Conservation (phyloP, 2,113 vertebrate genomes). For the Romanogobio albipinnatus region DNA sequence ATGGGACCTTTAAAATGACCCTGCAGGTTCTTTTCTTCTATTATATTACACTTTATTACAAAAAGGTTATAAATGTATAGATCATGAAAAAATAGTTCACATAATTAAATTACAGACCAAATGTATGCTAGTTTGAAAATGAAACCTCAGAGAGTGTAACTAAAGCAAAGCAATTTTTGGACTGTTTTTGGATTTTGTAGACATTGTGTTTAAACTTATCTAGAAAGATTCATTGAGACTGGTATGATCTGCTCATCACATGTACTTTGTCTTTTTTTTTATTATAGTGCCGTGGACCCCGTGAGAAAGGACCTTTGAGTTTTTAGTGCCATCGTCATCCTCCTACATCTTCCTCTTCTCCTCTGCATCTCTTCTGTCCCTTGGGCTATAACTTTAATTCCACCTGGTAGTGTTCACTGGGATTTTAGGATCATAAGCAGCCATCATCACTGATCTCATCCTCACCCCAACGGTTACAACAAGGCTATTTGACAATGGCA, state of each 20-base stretch:
- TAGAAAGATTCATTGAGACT: not conserved
- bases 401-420: not conserved
- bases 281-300: constrained; percentile 66
- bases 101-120: not conserved
- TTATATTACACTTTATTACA: not conserved
- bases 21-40: not conserved
- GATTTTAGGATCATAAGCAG: not conserved
- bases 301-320: constrained; percentile 63
- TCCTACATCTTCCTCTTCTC: constrained; percentile 1
- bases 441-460: constrained; percentile 6
- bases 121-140: not conserved
- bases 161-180: not conserved
- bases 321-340: constrained; percentile 27
- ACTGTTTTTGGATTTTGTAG: not conserved
- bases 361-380: not conserved
- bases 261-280: not conserved
- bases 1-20: no score
- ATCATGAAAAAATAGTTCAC: not conserved
- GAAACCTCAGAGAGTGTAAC: not conserved
- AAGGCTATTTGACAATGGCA: constrained; percentile 64
- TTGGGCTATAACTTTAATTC: not conserved
- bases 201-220: not conserved
- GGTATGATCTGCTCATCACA: not conserved
- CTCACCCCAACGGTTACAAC: constrained; percentile 15
- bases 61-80: not conserved